These are phyloP conservation scores for Apocheima hispidaria DNA, from an alignment of 2,888 invertebrate genomes.

Conservation along the genomic window DNA sequence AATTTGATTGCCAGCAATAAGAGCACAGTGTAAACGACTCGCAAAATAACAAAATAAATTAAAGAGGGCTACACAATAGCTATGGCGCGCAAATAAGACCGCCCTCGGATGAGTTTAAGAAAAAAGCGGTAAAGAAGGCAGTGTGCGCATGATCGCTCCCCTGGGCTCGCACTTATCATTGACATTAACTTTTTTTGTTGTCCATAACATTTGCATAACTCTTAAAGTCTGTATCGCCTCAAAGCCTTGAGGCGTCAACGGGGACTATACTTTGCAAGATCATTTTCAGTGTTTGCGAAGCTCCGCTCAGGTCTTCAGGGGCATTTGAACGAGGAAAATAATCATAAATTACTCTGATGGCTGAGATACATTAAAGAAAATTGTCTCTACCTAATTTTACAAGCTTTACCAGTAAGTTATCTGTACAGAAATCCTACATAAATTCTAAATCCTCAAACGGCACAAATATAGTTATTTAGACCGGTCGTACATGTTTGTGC, in stretches of 20 bases:
- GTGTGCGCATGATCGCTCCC: constrained; percentile 72
- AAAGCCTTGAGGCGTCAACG: constrained; percentile 71
- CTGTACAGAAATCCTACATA: constrained; percentile 5
- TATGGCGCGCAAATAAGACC: constrained; percentile 56
- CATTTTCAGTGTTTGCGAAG: constrained; percentile 80
- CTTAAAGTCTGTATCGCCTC: constrained; percentile 77
- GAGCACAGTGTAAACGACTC: constrained; percentile 55
- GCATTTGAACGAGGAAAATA: constrained; percentile 67
- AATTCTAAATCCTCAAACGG: too few relatives aligned
- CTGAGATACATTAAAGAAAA: constrained; percentile 42
- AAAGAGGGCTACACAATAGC: constrained; percentile 68
- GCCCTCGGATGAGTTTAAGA: constrained; percentile 56
- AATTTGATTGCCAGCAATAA: constrained; percentile 54
- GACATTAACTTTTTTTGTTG: constrained; percentile 86
- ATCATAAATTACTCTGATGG: constrained; percentile 68
- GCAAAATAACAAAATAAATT: constrained; percentile 67
- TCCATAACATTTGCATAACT: constrained; percentile 86
- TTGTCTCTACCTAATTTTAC: constrained; percentile 19
- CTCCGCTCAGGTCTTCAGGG: constrained; percentile 66
- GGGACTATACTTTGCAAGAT: constrained; percentile 83
- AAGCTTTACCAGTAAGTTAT: constrained; percentile 1
- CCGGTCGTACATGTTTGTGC: too few relatives aligned
- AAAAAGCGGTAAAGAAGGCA: constrained; percentile 59
- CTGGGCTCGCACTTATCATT: constrained; percentile 81
- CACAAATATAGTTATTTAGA: too few relatives aligned